Evolutionary conservation across 2,888 invertebrate genomes (phyloP).

Genomic region (Tetanocera ferruginea): DNA sequence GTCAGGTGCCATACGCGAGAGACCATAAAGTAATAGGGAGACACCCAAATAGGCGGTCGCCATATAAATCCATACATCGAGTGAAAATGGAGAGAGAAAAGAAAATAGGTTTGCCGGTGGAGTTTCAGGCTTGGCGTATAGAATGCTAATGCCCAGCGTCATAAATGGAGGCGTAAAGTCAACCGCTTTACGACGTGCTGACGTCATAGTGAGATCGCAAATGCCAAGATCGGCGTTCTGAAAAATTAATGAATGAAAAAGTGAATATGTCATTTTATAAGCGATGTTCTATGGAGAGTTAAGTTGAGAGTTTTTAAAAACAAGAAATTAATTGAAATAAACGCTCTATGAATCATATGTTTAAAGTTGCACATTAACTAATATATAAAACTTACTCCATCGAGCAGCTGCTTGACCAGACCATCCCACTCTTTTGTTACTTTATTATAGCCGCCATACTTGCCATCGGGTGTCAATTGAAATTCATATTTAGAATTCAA

Average conservation of each 20-base stretch:
- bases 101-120: slow-evolving; percentile 86
- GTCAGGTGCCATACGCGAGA: slow-evolving; percentile 87
- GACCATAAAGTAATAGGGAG: slow-evolving; percentile 84
- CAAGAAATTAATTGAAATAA: too few species aligned
- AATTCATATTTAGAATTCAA: slow-evolving; percentile 80
- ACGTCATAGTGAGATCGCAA: slow-evolving; percentile 96
- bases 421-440: slow-evolving; percentile 85
- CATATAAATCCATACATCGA: slow-evolving; percentile 93
- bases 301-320: too few species aligned
- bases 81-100: slow-evolving; percentile 88
- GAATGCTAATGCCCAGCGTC: slow-evolving; percentile 93
- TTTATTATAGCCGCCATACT: slow-evolving; percentile 79
- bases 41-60: slow-evolving; percentile 88
- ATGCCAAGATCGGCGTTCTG: slow-evolving; percentile 96
- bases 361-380: not conserved
- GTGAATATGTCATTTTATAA: not conserved
- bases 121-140: slow-evolving; percentile 84
- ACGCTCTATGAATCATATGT: too few species aligned
- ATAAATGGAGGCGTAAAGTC: slow-evolving; percentile 98
- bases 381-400: slow-evolving; percentile 75
- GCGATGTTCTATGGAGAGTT: too few species aligned
- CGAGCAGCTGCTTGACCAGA: slow-evolving; percentile 80
- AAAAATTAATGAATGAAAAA: slow-evolving; percentile 43
- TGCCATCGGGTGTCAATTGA: slow-evolving; percentile 79
- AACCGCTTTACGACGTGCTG: slow-evolving; percentile 86